A percentile compares a stretch with the other conserved stretches of the same genome.
These are phyloP conservation scores for Cololabis saira DNA, from an alignment of 2,113 vertebrate genomes.

Conservation along the genomic window DNA sequence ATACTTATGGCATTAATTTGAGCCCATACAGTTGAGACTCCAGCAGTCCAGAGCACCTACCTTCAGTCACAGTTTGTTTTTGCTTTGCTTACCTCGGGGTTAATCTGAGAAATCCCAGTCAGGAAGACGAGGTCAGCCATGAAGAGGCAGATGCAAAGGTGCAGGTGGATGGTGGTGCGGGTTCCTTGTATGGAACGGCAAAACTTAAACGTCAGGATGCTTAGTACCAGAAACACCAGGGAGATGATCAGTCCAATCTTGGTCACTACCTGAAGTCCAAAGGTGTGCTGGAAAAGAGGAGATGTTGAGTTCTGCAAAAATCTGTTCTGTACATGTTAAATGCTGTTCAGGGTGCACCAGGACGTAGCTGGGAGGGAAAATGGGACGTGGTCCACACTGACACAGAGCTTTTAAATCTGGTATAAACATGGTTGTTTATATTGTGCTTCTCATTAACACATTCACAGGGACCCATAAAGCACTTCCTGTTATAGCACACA, in stretches of 20 bases:
- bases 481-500: too few relatives aligned
- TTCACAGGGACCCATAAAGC: too few relatives aligned
- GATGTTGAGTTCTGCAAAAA: neutral
- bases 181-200: slow-evolving; percentile 86
- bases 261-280: slow-evolving; percentile 80
- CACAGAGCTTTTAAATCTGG: too few relatives aligned
- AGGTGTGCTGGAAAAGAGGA: slow-evolving; percentile 71
- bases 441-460: too few relatives aligned
- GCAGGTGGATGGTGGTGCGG: slow-evolving; percentile 89
- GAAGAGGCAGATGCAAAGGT: slow-evolving; percentile 89
- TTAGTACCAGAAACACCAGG: slow-evolving; percentile 82
- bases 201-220: slow-evolving; percentile 87
- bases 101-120: slow-evolving; percentile 75
- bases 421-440: too few relatives aligned
- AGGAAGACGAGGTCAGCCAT: slow-evolving; percentile 86
- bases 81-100: slow-evolving; percentile 52
- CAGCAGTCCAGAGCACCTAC: neutral
- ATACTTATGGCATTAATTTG: too few relatives aligned
- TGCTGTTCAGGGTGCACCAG: too few relatives aligned
- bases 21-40: too few relatives aligned
- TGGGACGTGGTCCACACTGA: too few relatives aligned
- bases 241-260: slow-evolving; percentile 84
- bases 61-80: slow-evolving; percentile 14
- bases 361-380: too few relatives aligned
- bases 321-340: too few relatives aligned